Evolutionary conservation across 2,797 vertebrate genomes (phyloP), one percentile per base, ranked within the genome.

Genomic region (Phyllotis vaccarum): DNA sequence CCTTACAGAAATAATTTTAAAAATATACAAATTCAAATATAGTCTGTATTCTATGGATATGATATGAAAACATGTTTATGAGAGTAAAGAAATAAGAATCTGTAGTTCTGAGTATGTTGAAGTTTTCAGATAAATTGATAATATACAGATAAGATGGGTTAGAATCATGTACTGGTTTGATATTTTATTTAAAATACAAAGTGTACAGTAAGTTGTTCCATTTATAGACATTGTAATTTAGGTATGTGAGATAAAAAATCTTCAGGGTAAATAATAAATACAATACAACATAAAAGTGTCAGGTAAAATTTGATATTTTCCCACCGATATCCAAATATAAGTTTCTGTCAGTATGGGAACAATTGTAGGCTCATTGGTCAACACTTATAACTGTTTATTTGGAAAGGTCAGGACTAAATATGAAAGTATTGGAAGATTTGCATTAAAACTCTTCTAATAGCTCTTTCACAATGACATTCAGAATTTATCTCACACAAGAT

Each of bases 391-490:
- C 87, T 90, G 43, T 90, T 88, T 88, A 12, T 16, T 95, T 92
- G 89, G 64, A 66, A 97, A 95, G 78, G 43, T 37, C 66, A 22
- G 3, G 17, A 79, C 92, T 79, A 92, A 95, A 90, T 93, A 82
- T 90, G 85, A 49, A 92, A 87, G 85, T 46, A 11, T 60, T 86
- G 95, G 85, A 70, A 95, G 62, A 97, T 96, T 87, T 96, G 46
- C 75, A 91, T 93, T 92, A 89, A 89, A 83, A 94, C 91, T 97
- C 75, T 94, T 70, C 46, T 88, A 95, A 86, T 86, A 81, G 21
- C 80, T 54, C 46, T 37, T 97, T 94, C 60, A 86, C 94, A 96
- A 90, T 87, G 37, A 94, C 88, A 40, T 68, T 97, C 58, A 90
- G 82, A 93, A 95, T 94, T 92, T 54, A 68, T 91, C 93, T 92